Evolutionary conservation across 2,797 vertebrate species (phyloP).

Genomic region (Danio choprae): DNA sequence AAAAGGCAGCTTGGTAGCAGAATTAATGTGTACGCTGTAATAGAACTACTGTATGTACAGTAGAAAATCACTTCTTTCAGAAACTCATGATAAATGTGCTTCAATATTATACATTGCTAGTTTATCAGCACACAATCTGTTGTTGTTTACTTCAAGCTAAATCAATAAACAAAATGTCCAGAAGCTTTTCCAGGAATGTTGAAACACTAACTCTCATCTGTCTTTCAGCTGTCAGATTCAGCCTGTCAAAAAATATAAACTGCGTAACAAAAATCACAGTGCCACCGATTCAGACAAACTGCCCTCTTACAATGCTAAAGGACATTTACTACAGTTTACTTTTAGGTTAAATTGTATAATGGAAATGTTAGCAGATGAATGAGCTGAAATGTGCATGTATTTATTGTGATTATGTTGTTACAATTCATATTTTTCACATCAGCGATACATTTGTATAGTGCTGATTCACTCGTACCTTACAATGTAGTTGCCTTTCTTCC

Average conservation of each 20-base stretch:
- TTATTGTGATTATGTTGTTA: neutral
- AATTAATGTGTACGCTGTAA: neutral
- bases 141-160: too few species aligned
- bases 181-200: neutral
- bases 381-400: neutral
- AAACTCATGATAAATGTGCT: neutral
- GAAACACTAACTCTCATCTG: neutral
- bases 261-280: constrained; percentile 1
- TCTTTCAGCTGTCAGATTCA: neutral
- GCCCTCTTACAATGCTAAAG: neutral
- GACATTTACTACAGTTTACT: neutral
- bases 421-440: neutral
- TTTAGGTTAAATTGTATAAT: neutral
- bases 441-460: neutral
- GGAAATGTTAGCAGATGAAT: neutral
- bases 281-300: neutral
- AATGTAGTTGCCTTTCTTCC: neutral
- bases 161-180: neutral
- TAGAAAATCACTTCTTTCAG: neutral
- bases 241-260: neutral
- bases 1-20: constrained; percentile 15
- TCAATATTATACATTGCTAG: too few species aligned
- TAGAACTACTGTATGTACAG: neutral
- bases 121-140: too few species aligned
- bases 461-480: neutral